Base-by-base conservation (phyloP, 2,888 invertebrate genomes). In the Drosophila fulvimacula region DNA sequence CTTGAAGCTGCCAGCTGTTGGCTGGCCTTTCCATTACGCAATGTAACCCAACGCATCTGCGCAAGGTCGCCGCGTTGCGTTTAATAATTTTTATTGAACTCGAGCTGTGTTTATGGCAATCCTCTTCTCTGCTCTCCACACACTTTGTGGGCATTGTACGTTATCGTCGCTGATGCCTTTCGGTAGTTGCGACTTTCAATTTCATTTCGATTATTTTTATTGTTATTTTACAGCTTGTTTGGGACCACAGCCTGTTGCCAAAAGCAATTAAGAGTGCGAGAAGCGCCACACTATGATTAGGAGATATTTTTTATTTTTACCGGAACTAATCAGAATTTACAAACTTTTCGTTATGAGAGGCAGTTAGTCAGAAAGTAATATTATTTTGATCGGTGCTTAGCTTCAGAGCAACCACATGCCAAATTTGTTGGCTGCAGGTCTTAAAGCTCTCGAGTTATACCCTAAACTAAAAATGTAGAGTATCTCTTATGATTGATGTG, bases 191-290 rank as follows among this genome's bases (percentile, higher is more conserved):
- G 76, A 81, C 83, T 88, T 88, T 83, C 84, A 81, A 83, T 83
- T 86, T 83, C 79, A 48, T 73, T 87, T 83, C 46, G 70, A 81
- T 78, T 75, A 78, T 70, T 83, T 86, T 83, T 78, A 83, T 86
- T 81, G 87, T 78, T 73, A 71, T 82, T 85, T 88, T 88, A 76
- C 83, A 82, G 82, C 81, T 88, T 76, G 86, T 80, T 82, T 82
- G 73, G 61, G 57, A 53, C 56, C 48, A 48, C 42, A 48, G 59
- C 39, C 15, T 34, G 21, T 51, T 59, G 52, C 34, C 17, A 56
- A 9, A 6, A 15, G 13, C 41, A 55, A 55, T 27, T 51, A 34
- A 21, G 15, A 21, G 49, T 9, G 49, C 9, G 49, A 21, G 15
- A 34, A 13, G 34, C 19, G 13, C 3, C 13, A 19, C 30, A 11